Conservation (phyloP, 2,797 vertebrate species). For the Phrynocephalus guinanensis region DNA sequence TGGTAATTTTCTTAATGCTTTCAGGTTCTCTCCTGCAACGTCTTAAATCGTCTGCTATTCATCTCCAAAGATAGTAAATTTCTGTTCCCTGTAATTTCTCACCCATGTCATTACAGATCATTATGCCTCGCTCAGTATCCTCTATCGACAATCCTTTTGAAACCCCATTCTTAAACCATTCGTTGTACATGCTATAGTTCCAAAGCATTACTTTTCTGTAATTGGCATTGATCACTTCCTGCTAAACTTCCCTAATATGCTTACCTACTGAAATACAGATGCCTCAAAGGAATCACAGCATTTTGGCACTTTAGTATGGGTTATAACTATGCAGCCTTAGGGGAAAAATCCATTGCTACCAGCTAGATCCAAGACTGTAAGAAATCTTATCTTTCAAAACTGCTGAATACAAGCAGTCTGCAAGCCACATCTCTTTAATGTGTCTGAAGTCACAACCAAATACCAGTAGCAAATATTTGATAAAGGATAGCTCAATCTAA, state of each 20-base stretch:
- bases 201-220: constrained; percentile 34
- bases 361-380: constrained; percentile 24
- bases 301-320: constrained; percentile 35
- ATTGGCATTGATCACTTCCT: constrained; percentile 28
- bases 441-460: constrained; percentile 17
- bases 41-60: constrained; percentile 47
- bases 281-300: constrained; percentile 44
- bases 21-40: constrained; percentile 18
- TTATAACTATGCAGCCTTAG: neutral
- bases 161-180: constrained; percentile 16
- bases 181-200: constrained; percentile 25
- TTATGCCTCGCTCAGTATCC: constrained; percentile 10
- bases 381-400: constrained; percentile 46
- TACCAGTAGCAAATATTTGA: constrained; percentile 15
- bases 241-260: constrained; percentile 32
- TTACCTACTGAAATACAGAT: constrained; percentile 36
- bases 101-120: constrained; percentile 45
- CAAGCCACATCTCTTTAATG: neutral
- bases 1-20: constrained; percentile 36
- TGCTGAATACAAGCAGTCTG: neutral
- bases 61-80: constrained; percentile 52
- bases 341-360: neutral
- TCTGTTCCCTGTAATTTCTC: constrained; percentile 17
- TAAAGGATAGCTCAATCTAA: neutral
- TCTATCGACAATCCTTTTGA: neutral